A percentile compares a stretch with the other conserved stretches of the same genome.
Evolutionary conservation across 2,888 invertebrate species (phyloP).

Genomic region (Ophraella communa): DNA sequence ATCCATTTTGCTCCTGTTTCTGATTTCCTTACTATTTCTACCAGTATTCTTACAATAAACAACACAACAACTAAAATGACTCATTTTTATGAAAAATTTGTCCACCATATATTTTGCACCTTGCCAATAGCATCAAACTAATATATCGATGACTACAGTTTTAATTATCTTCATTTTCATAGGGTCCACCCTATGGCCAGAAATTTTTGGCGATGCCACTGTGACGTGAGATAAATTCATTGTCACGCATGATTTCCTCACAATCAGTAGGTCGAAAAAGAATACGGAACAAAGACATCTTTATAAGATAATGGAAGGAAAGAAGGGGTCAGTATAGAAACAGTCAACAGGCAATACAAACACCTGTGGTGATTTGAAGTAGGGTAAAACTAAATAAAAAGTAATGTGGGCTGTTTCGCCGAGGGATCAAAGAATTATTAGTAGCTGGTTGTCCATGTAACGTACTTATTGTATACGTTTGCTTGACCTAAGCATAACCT

Average conservation of each 20-base stretch:
- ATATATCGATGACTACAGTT: no score
- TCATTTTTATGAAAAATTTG: no score
- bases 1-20: no score
- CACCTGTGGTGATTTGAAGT: not conserved
- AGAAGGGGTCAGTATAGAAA: conserved; percentile 36
- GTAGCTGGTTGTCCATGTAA: not conserved
- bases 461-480: no score
- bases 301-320: conserved; percentile 34
- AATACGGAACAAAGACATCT: conserved; percentile 43
- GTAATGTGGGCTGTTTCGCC: not conserved
- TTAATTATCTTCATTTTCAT: not conserved
- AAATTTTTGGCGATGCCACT: not conserved
- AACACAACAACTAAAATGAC: no score
- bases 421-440: not conserved
- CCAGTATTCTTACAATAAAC: no score
- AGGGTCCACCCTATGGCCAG: not conserved
- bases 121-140: no score
- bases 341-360: conserved; percentile 4
- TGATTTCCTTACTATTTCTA: no score
- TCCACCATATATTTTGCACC: no score
- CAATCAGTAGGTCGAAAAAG: conserved; percentile 39
- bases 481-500: no score
- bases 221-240: conserved; percentile 37
- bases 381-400: not conserved
- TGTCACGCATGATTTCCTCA: conserved; percentile 42